Conservation (phyloP, 1,140 invertebrate genomes). For the Hycleus cichorii region DNA sequence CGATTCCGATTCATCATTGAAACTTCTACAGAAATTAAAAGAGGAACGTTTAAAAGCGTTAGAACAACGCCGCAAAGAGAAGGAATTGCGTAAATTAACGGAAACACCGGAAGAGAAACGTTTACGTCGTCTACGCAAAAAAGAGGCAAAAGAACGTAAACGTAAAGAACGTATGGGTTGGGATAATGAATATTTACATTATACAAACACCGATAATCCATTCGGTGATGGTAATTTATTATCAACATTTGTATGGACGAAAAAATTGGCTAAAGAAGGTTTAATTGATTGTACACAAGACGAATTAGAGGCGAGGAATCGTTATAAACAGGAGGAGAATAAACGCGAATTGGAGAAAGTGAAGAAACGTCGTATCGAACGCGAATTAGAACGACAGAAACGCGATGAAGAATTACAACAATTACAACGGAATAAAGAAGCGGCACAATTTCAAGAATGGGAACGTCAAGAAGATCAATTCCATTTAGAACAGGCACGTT, state of each 20-base stretch:
- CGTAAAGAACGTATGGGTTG: conserved; percentile 88
- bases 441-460: conserved; percentile 92
- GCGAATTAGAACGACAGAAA: conserved; percentile 82
- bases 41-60: conserved; percentile 58
- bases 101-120: conserved; percentile 94
- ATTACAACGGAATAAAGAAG: conserved; percentile 87
- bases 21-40: conserved; percentile 64
- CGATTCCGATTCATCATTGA: conserved; percentile 53
- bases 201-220: conserved; percentile 97
- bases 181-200: conserved; percentile 93
- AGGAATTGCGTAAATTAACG: conserved; percentile 77
- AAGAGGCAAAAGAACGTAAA: conserved; percentile 84
- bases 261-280: conserved; percentile 94
- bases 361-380: conserved; percentile 81
- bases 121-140: conserved; percentile 76
- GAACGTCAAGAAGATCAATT: conserved; percentile 91
- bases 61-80: conserved; percentile 63
- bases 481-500: conserved; percentile 80
- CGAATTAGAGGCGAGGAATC: conserved; percentile 77
- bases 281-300: conserved; percentile 69
- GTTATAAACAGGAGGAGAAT: conserved; percentile 86
- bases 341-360: conserved; percentile 83
- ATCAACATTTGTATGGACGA: conserved; percentile 93
- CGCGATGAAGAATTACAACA: conserved; percentile 84
- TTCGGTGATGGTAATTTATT: conserved; percentile 94